Conservation (phyloP, 1,140 invertebrate genomes). For the Alviniconcha marisindica region DNA sequence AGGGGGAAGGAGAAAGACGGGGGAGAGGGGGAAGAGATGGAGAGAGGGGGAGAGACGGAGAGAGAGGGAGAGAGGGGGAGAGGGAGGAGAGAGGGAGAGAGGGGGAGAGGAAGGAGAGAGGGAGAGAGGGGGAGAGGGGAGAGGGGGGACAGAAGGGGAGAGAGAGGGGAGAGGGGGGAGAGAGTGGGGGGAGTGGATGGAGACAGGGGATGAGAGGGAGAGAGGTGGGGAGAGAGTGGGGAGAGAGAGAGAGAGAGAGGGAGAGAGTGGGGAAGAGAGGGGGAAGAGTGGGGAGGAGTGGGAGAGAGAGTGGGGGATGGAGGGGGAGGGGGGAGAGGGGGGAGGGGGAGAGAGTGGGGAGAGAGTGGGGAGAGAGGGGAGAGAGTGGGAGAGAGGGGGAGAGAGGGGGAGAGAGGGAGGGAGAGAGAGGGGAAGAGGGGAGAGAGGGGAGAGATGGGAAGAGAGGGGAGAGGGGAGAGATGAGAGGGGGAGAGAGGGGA, state of each 20-base stretch:
- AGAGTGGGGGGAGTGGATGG: too few relatives aligned
- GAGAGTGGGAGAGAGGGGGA: too few relatives aligned
- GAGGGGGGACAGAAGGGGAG: background rate
- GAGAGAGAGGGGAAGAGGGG: background rate
- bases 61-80: background rate
- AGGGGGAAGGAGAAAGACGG: constrained; percentile 2
- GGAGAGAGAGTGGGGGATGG: too few relatives aligned
- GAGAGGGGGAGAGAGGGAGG: too few relatives aligned
- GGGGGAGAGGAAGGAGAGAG: constrained; percentile 4
- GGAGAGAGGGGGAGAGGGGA: background rate
- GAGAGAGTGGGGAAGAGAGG: too few relatives aligned
- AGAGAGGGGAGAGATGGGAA: background rate
- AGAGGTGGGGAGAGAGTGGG: too few relatives aligned
- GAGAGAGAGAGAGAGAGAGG: too few relatives aligned
- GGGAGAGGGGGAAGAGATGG: background rate
- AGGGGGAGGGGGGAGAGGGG: background rate
- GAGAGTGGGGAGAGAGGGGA: too few relatives aligned
- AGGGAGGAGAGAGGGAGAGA: background rate
- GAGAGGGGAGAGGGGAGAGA: background rate
- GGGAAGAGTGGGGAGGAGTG: too few relatives aligned
- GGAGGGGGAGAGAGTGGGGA: too few relatives aligned
- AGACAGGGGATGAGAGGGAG: too few relatives aligned
- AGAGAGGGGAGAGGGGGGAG: background rate
- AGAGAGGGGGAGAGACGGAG: background rate
- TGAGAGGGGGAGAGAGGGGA: background rate